Conservation (phyloP, 2,113 vertebrate species). For the Xenotilapia flavipinnis region DNA sequence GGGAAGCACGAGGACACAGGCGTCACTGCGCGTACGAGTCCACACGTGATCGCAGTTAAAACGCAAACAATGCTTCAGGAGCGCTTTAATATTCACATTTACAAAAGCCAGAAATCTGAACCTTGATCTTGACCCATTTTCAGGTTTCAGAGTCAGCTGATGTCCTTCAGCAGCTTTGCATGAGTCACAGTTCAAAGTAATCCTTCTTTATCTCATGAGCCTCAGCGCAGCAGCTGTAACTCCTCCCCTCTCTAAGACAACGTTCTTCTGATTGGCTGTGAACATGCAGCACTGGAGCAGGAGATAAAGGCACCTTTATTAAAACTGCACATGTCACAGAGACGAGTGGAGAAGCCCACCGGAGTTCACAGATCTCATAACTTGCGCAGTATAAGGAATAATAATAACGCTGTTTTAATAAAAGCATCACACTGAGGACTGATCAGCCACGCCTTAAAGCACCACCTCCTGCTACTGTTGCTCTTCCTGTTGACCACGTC, state of each 20-base stretch:
- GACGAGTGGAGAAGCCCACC: neutral
- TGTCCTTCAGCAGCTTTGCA: neutral
- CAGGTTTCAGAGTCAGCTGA: neutral
- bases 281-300: neutral
- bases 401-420: neutral
- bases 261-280: neutral
- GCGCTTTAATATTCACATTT: neutral
- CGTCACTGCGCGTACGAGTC: neutral
- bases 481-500: neutral
- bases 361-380: neutral
- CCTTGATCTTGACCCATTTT: accelerated
- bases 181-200: neutral
- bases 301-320: neutral
- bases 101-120: neutral
- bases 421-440: neutral
- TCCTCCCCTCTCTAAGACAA: neutral
- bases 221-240: neutral
- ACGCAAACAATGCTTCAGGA: neutral
- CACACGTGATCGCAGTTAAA: neutral
- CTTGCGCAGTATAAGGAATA: neutral
- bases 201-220: neutral
- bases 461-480: neutral
- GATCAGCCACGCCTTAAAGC: neutral
- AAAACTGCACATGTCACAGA: neutral
- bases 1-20: neutral